phyloP scores from a whole-genome alignment of 2,888 invertebrate species.

The Ophonus ardosiacus region DNA sequence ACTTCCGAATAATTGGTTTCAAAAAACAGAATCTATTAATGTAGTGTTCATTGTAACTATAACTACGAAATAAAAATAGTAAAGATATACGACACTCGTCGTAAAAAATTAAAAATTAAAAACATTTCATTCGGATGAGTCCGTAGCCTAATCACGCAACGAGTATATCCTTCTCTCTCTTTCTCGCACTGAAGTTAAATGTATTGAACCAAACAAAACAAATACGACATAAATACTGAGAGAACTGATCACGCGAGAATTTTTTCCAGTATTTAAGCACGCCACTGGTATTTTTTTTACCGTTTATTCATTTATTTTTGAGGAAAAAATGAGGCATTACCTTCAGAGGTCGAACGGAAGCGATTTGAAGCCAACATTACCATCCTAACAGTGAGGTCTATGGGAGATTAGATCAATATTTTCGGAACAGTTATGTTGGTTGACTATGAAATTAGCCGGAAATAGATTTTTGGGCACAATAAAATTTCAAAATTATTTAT shows the following conservation, averaged over 20 bases:
- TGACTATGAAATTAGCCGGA: background rate
- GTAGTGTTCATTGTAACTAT: background rate
- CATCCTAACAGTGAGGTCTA: conserved; percentile 15
- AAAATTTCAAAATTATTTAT: too few relatives aligned
- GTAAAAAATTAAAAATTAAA: conserved; percentile 55
- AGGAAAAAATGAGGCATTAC: conserved; percentile 24
- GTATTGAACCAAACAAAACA: conserved; percentile 55
- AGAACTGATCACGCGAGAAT: conserved; percentile 32
- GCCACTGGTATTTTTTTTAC: conserved; percentile 19
- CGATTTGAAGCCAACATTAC: background rate
- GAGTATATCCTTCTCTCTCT: conserved; percentile 19
- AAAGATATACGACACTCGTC: conserved; percentile 19
- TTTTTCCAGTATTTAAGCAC: conserved; percentile 51
- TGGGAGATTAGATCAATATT: conserved; percentile 11
- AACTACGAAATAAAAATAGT: conserved; percentile 46
- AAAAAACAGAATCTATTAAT: conserved; percentile 33
- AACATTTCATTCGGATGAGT: conserved; percentile 50
- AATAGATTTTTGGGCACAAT: too few relatives aligned
- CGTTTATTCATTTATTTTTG: conserved; percentile 48
- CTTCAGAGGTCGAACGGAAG: conserved; percentile 4
- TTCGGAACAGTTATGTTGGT: conserved; percentile 5
- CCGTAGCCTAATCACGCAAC: conserved; percentile 49
- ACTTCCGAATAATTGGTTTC: conserved; percentile 16
- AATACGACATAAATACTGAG: conserved; percentile 46
- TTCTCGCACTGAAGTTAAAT: conserved; percentile 34